Evolutionary conservation across 2,888 invertebrate genomes (phyloP), one percentile per base, ranked within the genome.

Genomic region (Agrochola lychnidis): DNA sequence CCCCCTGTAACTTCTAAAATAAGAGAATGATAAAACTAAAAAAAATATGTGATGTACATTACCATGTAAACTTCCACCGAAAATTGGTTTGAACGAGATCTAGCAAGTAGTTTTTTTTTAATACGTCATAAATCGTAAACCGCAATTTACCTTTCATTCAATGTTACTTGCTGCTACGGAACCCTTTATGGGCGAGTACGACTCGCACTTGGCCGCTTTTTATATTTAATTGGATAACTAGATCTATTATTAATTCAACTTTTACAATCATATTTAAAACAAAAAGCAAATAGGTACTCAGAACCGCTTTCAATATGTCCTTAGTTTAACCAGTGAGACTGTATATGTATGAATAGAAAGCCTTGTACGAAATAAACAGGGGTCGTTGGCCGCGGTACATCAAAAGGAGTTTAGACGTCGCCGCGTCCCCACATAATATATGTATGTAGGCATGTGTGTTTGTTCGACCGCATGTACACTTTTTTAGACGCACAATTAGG

Each of bases 401-500:
- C 92, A 93, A 93, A 92, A 90, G 89, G 85, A 88, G 81, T 77
- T 87, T 70, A 68, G 79, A 85, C 86, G 89, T 87, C 86, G 51
- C 86, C 89, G 89, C 86, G 89, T 87, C 86, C 51, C 85, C 89
- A 89, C 87, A 87, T 80, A 63, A 79, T 80, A 74, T 73, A 80
- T 62, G 14, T 70, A 83, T 79, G 69, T 88, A 79, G 53, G 57
- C 36, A 73, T 69, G 64, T 83, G 85, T 78, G 89, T 86, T 87
- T 90, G 90, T 88, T 89, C 88, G 88, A 85, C 87, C 89, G 91
- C 89, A 87, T 91, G 90, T 90, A 91, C 89, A 90, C 90, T 92
- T 92, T 82, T 93, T 94, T 92, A 92, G 89, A 91, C 93, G 93
- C 93, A 92, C 95, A 95, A 95, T 95, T 95, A 95, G 93, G 91